Percentiles rank a stretch among this genome's conserved stretches.
These are phyloP conservation scores for Halichondria panicea DNA, from an alignment of 37 sponge, comb jelly and placozoan genomes.

Conservation along the genomic window DNA sequence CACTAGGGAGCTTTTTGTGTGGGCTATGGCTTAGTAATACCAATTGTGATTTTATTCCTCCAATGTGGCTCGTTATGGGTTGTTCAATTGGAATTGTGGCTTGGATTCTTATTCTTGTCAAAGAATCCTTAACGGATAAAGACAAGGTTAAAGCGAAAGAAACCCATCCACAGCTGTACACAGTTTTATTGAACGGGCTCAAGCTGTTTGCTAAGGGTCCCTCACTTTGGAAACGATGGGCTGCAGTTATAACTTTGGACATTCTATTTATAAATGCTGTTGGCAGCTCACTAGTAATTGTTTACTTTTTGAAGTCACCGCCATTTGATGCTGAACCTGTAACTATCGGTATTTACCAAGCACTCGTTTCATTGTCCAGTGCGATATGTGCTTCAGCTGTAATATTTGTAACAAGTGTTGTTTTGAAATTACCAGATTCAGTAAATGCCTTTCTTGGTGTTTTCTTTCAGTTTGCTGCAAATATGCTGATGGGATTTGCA, in stretches of 20 bases:
- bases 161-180: slow-evolving; percentile 4
- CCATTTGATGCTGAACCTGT: slow-evolving; percentile 27
- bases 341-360: slow-evolving; percentile 41
- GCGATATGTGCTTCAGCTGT: background rate
- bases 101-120: slow-evolving; percentile 35
- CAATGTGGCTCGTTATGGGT: slow-evolving; percentile 16
- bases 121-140: slow-evolving; percentile 37
- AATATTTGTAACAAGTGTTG: background rate
- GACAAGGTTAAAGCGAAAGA: slow-evolving; percentile 2
- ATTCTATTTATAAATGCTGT: slow-evolving; percentile 8
- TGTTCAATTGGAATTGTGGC: background rate
- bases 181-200: background rate
- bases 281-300: slow-evolving; percentile 18
- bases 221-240: slow-evolving; percentile 32
- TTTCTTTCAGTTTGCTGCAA: background rate
- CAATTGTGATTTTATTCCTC: slow-evolving; percentile 36
- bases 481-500: background rate
- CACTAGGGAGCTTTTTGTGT: slow-evolving; percentile 5
- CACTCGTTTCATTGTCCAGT: background rate
- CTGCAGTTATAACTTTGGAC: background rate
- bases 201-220: background rate
- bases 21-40: slow-evolving; percentile 33
- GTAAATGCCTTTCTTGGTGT: background rate
- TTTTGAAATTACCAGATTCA: background rate
- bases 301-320: slow-evolving; percentile 28